These are phyloP conservation scores for Macquaria ambigua DNA, from an alignment of 2,113 vertebrate genomes.

Conservation along the genomic window DNA sequence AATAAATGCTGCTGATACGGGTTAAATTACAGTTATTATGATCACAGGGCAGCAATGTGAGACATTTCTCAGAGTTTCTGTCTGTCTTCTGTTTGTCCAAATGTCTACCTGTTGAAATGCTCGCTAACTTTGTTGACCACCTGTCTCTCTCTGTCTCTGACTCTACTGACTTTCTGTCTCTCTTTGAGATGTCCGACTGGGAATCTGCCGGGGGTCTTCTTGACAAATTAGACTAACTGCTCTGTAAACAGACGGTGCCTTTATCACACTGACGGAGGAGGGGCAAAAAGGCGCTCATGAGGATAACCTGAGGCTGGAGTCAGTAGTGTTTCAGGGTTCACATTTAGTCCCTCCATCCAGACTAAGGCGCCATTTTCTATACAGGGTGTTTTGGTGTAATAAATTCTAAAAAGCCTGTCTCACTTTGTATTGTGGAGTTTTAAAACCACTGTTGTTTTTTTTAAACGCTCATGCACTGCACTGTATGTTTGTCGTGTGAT, in stretches of 20 bases:
- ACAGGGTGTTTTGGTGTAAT: not conserved
- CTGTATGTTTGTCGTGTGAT: not conserved
- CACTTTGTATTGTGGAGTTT: not conserved
- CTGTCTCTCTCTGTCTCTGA: not conserved
- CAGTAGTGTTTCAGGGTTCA: not conserved
- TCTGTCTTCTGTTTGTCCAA: not conserved
- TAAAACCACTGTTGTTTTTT: not conserved
- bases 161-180: conserved; percentile 24
- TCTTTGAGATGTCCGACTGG: not conserved
- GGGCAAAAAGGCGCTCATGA: not conserved
- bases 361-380: not conserved
- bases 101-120: not conserved
- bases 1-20: not conserved
- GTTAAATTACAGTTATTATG: not conserved
- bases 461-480: not conserved
- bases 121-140: not conserved
- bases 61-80: not conserved
- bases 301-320: not conserved
- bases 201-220: not conserved
- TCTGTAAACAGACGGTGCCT: not conserved
- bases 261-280: not conserved
- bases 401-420: not conserved
- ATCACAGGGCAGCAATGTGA: not conserved
- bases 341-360: not conserved
- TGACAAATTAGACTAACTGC: not conserved